Evolutionary conservation across 2,797 vertebrate genomes (phyloP).

Genomic region (Brotula barbata): DNA sequence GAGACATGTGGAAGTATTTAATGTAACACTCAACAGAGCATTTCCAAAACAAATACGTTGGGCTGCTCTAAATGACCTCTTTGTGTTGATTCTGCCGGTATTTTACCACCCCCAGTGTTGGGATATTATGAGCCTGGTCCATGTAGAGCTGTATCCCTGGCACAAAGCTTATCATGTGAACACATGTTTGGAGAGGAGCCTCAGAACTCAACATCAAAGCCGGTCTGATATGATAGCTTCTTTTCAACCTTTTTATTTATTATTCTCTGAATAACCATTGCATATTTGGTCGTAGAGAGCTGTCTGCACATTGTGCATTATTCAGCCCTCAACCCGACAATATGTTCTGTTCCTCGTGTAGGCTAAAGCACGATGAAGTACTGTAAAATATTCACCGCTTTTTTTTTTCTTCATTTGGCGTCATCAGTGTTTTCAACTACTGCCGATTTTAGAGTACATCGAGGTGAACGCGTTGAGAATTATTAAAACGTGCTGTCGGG

Average conservation of each 20-base stretch:
- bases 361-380: slow-evolving; percentile 5
- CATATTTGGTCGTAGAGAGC: background rate
- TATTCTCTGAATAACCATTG: slow-evolving; percentile 27
- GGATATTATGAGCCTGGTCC: slow-evolving; percentile 9
- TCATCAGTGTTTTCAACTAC: slow-evolving; percentile 21
- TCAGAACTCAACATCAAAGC: slow-evolving; percentile 30
- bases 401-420: background rate
- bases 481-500: too few species aligned
- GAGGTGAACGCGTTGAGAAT: slow-evolving; percentile 14
- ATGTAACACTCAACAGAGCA: background rate
- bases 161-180: slow-evolving; percentile 39
- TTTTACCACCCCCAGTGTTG: background rate
- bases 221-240: slow-evolving; percentile 19
- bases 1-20: too few species aligned
- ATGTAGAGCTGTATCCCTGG: slow-evolving; percentile 21
- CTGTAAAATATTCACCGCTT: slow-evolving; percentile 29
- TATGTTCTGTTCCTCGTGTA: slow-evolving; percentile 6
- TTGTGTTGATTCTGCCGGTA: background rate
- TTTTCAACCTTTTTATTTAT: slow-evolving; percentile 17
- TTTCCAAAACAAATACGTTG: too few species aligned
- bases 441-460: slow-evolving; percentile 6
- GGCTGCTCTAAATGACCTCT: slow-evolving; percentile 11
- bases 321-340: slow-evolving; percentile 5
- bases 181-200: slow-evolving; percentile 32
- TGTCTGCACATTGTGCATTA: slow-evolving; percentile 4